phyloP scores from a whole-genome alignment of 2,113 vertebrate species.

The Festucalex cinctus region DNA sequence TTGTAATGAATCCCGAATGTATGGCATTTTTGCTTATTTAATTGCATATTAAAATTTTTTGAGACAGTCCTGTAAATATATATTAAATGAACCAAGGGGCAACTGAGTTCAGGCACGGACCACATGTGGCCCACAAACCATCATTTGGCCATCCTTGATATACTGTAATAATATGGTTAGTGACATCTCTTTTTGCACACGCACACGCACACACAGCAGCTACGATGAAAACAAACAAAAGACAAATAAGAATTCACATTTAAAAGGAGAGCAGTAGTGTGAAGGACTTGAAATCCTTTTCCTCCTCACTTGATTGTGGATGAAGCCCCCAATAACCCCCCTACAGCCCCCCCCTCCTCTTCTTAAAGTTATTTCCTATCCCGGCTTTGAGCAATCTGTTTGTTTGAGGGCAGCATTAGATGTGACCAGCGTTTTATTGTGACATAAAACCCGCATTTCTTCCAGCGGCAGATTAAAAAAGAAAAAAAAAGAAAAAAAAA shows the following conservation, averaged over 20 bases:
- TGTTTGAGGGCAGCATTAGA: conserved; percentile 99
- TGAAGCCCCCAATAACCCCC: conserved; percentile 81
- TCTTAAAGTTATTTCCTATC: conserved; percentile 99
- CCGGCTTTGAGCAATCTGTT: conserved; percentile 99
- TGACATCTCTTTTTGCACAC: no score
- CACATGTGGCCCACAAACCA: no score
- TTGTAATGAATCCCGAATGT: no score
- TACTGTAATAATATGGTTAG: no score
- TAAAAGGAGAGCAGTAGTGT: conserved; percentile 71
- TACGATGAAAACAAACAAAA: not conserved
- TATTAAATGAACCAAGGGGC: no score
- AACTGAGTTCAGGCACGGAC: no score
- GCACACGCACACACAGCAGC: conserved; percentile 28
- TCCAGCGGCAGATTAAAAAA: conserved; percentile 99
- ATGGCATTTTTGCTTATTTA: no score
- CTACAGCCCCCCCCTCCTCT: conserved; percentile 45
- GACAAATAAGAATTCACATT: conserved; percentile 35
- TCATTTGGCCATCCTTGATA: no score
- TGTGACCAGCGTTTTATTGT: conserved; percentile 99
- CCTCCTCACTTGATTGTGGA: conserved; percentile 90
- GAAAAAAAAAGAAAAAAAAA: conserved; percentile 99
- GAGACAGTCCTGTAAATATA: no score
- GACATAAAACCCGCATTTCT: conserved; percentile 99
- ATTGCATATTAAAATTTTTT: no score
- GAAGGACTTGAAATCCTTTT: conserved; percentile 72